These are phyloP conservation scores for Tachysurus vachellii DNA, from an alignment of 2,113 vertebrate genomes.

Conservation along the genomic window DNA sequence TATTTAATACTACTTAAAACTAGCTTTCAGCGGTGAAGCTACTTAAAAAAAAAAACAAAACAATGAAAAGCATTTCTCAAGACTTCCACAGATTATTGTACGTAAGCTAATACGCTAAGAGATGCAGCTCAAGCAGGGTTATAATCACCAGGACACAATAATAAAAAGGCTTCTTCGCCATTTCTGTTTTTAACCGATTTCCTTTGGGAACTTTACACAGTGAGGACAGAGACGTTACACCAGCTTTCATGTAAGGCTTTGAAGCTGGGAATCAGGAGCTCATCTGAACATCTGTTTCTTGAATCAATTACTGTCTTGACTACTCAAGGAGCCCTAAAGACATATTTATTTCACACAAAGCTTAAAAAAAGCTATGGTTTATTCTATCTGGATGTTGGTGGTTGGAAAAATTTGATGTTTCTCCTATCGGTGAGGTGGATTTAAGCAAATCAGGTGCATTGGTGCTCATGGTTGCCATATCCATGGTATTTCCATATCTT, in stretches of 20 bases:
- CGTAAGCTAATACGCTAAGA: neutral
- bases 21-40: neutral
- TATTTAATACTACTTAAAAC: neutral
- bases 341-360: neutral
- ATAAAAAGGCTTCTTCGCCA: neutral
- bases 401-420: neutral
- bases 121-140: neutral
- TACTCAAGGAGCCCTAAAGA: neutral
- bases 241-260: neutral
- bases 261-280: neutral
- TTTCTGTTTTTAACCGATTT: neutral
- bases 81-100: neutral
- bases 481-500: neutral
- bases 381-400: neutral
- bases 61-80: neutral
- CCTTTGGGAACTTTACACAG: neutral
- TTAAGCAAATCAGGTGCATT: neutral
- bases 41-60: neutral
- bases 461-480: neutral
- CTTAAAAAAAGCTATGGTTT: neutral
- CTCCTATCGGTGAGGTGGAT: neutral
- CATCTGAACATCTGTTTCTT: constrained; percentile 5
- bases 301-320: constrained; percentile 16
- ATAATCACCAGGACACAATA: too few relatives aligned
- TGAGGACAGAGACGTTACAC: neutral